These are phyloP conservation scores for Aricia agestis DNA, from an alignment of 1,140 invertebrate genomes.

Conservation along the genomic window DNA sequence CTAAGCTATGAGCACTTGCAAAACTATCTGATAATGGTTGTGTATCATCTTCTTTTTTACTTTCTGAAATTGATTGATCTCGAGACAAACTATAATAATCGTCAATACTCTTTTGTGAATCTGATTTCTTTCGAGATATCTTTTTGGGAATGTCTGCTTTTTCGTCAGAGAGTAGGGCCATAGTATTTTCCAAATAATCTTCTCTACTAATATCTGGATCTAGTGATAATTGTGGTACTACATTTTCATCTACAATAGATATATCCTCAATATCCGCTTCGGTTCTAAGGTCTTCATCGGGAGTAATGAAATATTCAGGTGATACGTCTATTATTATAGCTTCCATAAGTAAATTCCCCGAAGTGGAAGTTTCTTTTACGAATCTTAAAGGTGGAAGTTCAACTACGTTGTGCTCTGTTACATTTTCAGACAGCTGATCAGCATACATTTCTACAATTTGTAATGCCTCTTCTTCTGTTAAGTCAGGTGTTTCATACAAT, in stretches of 20 bases:
- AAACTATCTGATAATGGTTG: conserved; percentile 75
- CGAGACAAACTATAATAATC: conserved; percentile 78
- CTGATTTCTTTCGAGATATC: conserved; percentile 71
- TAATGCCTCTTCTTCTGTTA: conserved; percentile 92
- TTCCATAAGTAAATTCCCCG: conserved; percentile 91
- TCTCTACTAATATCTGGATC: conserved; percentile 55
- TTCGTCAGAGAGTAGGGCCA: conserved; percentile 56
- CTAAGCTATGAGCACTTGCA: conserved; percentile 79
- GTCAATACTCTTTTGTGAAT: conserved; percentile 76
- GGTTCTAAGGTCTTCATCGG: conserved; percentile 87
- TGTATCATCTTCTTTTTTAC: conserved; percentile 68
- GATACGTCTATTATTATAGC: conserved; percentile 94
- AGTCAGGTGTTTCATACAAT: conserved; percentile 92
- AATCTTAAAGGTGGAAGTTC: conserved; percentile 92
- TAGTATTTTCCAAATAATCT: conserved; percentile 64
- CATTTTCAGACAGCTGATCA: conserved; percentile 91
- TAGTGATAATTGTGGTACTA: conserved; percentile 59
- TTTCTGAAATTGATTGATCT: conserved; percentile 63
- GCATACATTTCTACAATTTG: conserved; percentile 96
- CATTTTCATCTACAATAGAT: conserved; percentile 83
- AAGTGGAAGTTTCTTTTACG: conserved; percentile 91
- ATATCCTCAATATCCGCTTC: conserved; percentile 92
- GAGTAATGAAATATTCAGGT: conserved; percentile 85
- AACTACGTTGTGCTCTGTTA: conserved; percentile 90
- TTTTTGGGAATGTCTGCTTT: conserved; percentile 61